Conservation (phyloP, 2,113 vertebrate genomes). For the Larimichthys crocea region DNA sequence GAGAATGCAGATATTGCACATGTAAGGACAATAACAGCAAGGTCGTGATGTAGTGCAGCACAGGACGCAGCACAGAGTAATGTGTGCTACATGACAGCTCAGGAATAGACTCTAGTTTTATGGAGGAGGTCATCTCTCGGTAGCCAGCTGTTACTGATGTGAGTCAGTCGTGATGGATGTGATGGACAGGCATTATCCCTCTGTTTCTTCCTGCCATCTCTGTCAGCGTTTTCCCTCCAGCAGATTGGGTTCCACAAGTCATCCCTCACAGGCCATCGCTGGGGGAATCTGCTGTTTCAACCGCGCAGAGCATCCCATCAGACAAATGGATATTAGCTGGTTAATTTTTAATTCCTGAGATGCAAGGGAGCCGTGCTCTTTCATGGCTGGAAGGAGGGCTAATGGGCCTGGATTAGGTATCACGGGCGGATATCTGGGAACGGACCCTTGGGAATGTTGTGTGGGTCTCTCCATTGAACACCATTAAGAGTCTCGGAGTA, state of each 20-base stretch:
- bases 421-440: conserved; percentile 83
- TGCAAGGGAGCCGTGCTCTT: conserved; percentile 74
- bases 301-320: conserved; percentile 74
- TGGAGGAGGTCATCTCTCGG: conserved; percentile 56
- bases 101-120: conserved; percentile 54
- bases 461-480: conserved; percentile 78
- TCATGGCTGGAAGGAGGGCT: conserved; percentile 80
- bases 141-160: conserved; percentile 55
- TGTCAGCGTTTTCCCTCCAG: conserved; percentile 76
- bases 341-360: conserved; percentile 89
- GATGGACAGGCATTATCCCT: conserved; percentile 71
- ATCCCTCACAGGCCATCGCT: conserved; percentile 73
- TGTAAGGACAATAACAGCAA: conserved; percentile 57
- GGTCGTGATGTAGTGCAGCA: conserved; percentile 51
- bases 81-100: conserved; percentile 49
- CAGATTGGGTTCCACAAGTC: conserved; percentile 80
- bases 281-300: conserved; percentile 85
- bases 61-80: conserved; percentile 20
- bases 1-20: conserved; percentile 25
- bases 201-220: conserved; percentile 71
- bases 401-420: conserved; percentile 87
- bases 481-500: conserved; percentile 80
- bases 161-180: conserved; percentile 66
- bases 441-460: conserved; percentile 73
- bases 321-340: conserved; percentile 87